phyloP scores from a whole-genome alignment of 1,140 invertebrate species.

The Holcopasites calliopsidis region DNA sequence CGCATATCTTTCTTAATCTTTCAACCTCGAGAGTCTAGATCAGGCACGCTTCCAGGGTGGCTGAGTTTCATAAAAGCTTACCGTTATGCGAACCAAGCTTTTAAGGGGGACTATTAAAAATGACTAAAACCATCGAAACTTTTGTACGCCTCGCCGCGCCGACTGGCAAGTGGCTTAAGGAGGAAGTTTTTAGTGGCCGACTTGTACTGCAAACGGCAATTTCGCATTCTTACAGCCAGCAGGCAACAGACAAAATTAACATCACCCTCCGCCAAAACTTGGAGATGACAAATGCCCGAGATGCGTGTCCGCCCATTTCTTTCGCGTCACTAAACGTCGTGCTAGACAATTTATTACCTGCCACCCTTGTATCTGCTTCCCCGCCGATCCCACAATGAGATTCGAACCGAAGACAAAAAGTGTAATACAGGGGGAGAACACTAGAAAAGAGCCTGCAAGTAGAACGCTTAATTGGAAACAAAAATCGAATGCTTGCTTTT shows the following conservation, averaged over 20 bases:
- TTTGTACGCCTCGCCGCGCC: neutral
- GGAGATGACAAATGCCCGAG: neutral
- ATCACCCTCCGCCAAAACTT: neutral
- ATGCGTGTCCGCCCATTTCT: neutral
- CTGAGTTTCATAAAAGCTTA: neutral
- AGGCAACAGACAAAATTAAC: neutral
- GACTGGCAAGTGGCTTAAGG: neutral
- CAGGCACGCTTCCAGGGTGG: no score
- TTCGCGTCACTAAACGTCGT: neutral
- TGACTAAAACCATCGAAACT: slow-evolving; percentile 15
- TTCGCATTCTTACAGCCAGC: neutral
- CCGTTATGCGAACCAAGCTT: slow-evolving; percentile 6
- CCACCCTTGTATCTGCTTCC: neutral
- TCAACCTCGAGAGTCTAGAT: no score
- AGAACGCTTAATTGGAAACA: slow-evolving; percentile 23
- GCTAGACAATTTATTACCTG: neutral
- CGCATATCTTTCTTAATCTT: no score
- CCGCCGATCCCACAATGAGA: neutral
- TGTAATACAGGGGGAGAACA: neutral
- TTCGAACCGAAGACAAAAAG: neutral
- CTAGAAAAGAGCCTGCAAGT: neutral
- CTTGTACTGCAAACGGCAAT: neutral
- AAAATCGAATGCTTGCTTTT: neutral
- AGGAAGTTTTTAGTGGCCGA: neutral
- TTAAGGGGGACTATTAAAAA: slow-evolving; percentile 17